Percentiles rank a stretch among this genome's conserved stretches.
These are phyloP conservation scores for Apis cerana DNA, from an alignment of 1,140 invertebrate genomes.

Conservation along the genomic window DNA sequence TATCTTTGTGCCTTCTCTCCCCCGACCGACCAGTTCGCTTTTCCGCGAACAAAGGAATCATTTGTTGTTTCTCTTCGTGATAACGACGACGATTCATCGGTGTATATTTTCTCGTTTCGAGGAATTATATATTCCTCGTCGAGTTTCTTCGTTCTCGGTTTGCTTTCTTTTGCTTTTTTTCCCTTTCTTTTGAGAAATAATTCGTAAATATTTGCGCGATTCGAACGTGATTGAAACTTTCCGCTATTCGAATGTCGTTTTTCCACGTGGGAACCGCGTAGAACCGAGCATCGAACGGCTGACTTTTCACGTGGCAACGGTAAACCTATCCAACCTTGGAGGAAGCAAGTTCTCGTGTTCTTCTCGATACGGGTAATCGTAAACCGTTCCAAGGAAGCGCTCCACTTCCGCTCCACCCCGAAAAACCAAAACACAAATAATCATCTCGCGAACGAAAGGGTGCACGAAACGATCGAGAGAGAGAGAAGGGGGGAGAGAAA, in stretches of 20 bases:
- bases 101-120: too few relatives aligned
- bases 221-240: background rate
- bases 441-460: conserved; percentile 61
- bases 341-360: conserved; percentile 33
- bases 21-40: background rate
- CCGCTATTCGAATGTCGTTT: background rate
- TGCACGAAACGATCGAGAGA: background rate
- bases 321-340: conserved; percentile 2
- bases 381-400: conserved; percentile 21
- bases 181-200: background rate
- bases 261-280: background rate
- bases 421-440: conserved; percentile 81
- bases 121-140: background rate
- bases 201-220: background rate
- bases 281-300: conserved; percentile 13
- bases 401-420: conserved; percentile 75
- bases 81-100: too few relatives aligned
- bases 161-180: background rate
- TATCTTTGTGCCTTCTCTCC: background rate
- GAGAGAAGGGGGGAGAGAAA: conserved; percentile 16
- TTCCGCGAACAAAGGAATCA: background rate
- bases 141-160: background rate
- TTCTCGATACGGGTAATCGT: conserved; percentile 72
- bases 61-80: too few relatives aligned
- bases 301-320: conserved; percentile 67